phyloP scores from a whole-genome alignment of 64 coral and sea anemone genomes.

The Stichodactyla mertensii region DNA sequence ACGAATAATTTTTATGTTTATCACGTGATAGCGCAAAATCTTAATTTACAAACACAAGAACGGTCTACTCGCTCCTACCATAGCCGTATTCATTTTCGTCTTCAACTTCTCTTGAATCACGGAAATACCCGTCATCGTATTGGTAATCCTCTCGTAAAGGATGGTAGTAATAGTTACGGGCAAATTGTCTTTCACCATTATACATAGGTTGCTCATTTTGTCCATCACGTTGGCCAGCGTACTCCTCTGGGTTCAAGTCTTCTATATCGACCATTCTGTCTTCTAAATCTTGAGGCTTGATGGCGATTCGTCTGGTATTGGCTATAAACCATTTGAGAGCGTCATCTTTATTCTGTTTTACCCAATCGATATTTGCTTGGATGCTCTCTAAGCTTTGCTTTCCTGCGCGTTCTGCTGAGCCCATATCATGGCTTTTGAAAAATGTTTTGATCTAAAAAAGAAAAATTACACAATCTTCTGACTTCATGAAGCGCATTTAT shows the following conservation, averaged over 20 bases:
- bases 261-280: neutral
- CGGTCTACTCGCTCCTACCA: neutral
- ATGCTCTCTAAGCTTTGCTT: conserved; percentile 69
- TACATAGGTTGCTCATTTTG: neutral
- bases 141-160: neutral
- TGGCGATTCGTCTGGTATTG: neutral
- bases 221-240: neutral
- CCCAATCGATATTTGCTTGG: conserved; percentile 56
- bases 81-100: neutral
- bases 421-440: conserved; percentile 11
- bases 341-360: neutral
- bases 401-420: conserved; percentile 50
- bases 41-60: too few species aligned
- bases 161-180: neutral
- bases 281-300: neutral
- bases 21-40: too few species aligned
- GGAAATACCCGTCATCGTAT: neutral
- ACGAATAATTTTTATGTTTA: too few species aligned
- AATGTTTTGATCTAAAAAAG: conserved; percentile 40
- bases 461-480: neutral
- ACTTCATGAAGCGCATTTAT: neutral
- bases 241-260: neutral
- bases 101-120: neutral
- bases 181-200: neutral
- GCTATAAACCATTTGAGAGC: neutral